Conservation (phyloP, 2,888 invertebrate genomes). For the Epinotia bilunana region DNA sequence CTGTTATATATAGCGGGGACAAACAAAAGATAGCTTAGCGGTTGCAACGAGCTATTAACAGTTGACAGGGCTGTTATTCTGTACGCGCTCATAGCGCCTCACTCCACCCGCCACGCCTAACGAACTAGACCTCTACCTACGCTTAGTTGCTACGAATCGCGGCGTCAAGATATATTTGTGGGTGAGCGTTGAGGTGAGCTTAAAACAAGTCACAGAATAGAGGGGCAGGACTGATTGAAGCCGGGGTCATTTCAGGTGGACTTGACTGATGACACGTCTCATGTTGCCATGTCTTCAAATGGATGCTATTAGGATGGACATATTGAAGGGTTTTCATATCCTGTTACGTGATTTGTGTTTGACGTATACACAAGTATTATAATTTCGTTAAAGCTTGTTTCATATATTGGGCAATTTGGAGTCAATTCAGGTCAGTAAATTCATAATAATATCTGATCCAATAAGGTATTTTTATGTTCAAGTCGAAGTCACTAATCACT, state of each 20-base stretch:
- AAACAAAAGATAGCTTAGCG: slow-evolving; percentile 48
- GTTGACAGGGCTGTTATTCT: slow-evolving; percentile 18
- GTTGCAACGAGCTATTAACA: slow-evolving; percentile 39
- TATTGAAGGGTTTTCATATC: slow-evolving; percentile 4
- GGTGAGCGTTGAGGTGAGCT: too few species aligned
- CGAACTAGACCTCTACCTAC: too few species aligned
- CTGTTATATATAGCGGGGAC: slow-evolving; percentile 34
- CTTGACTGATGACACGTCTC: slow-evolving; percentile 18
- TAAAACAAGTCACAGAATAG: too few species aligned
- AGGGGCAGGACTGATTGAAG: slow-evolving; percentile 26
- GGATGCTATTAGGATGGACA: not conserved
- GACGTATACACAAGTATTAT: too few species aligned
- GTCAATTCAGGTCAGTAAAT: not conserved
- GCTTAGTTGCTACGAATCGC: too few species aligned
- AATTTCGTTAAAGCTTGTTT: not conserved
- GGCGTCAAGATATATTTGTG: too few species aligned
- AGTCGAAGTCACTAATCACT: too few species aligned
- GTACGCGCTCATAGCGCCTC: too few species aligned
- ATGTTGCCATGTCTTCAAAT: slow-evolving; percentile 11
- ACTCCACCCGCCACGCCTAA: too few species aligned
- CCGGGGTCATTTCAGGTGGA: slow-evolving; percentile 26
- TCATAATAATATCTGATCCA: too few species aligned
- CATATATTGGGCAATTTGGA: too few species aligned
- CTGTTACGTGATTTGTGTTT: not conserved
- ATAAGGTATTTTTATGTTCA: too few species aligned